Evolutionary conservation across 2,113 vertebrate genomes (phyloP).

Genomic region (Grallaria varia): DNA sequence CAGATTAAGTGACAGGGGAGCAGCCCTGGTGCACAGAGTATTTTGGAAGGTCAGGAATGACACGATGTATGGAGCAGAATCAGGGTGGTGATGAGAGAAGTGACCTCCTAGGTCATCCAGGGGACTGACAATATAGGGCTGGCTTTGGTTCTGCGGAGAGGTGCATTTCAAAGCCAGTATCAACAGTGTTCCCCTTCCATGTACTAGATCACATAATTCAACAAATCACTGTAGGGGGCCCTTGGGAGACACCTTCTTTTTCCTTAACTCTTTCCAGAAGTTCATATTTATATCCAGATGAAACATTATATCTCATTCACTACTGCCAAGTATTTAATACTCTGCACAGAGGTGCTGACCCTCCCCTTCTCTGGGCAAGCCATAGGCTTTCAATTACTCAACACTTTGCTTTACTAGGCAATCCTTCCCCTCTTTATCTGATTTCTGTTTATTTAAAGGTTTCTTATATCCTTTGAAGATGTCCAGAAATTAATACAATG

Average conservation of each 20-base stretch:
- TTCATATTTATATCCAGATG: slow-evolving; percentile 42
- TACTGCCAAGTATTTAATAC: not conserved
- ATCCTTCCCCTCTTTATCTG: not conserved
- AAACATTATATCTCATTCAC: not conserved
- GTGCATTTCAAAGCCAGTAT: not conserved
- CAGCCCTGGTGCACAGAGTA: not conserved
- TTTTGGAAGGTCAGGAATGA: not conserved
- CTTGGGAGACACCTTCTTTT: not conserved
- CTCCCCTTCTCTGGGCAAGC: not conserved
- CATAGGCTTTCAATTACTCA: not conserved
- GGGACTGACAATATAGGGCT: not conserved
- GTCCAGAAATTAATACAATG: not conserved
- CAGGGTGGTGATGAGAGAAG: not conserved
- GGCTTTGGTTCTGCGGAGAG: not conserved
- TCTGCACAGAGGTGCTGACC: not conserved
- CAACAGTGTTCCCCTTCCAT: not conserved
- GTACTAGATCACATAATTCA: not conserved
- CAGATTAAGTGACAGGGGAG: not conserved
- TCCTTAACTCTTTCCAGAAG: slow-evolving; percentile 23
- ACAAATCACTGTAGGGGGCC: not conserved
- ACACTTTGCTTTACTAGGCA: not conserved
- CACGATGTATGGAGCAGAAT: not conserved
- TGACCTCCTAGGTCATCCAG: not conserved
- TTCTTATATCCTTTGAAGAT: not conserved
- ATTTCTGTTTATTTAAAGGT: not conserved